Conservation (phyloP, 23 tunicate genomes). For the Oikopleura dioica region DNA sequence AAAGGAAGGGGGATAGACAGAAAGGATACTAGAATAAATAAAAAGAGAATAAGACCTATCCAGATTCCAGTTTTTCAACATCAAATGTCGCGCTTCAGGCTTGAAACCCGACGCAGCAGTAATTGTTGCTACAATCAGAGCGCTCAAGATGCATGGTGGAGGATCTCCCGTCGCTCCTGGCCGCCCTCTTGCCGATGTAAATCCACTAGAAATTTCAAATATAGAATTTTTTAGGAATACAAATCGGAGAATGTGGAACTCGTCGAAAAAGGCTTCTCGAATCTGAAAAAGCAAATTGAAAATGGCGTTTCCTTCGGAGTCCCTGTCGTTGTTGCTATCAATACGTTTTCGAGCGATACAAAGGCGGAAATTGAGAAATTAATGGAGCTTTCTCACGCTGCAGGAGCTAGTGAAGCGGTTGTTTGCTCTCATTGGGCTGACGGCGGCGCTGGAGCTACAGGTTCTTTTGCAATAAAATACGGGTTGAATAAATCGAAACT, state of each 20-base stretch:
- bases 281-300: constrained; percentile 85
- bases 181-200: constrained; percentile 62
- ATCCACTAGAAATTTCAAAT: neutral
- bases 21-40: too few relatives aligned
- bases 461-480: too few relatives aligned
- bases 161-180: constrained; percentile 84
- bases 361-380: constrained; percentile 43
- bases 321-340: constrained; percentile 91
- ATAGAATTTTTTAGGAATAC: neutral
- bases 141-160: constrained; percentile 98
- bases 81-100: constrained; percentile 74
- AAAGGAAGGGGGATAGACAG: too few relatives aligned
- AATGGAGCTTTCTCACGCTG: neutral
- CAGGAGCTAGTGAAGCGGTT: constrained; percentile 84
- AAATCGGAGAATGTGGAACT: constrained; percentile 44
- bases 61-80: constrained; percentile 88
- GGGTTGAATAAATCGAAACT: too few relatives aligned
- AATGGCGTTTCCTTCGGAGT: constrained; percentile 67
- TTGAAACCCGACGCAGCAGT: constrained; percentile 65
- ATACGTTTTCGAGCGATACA: constrained; percentile 50
- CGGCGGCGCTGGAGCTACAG: constrained; percentile 83
- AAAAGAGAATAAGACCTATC: too few relatives aligned
- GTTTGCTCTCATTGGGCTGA: constrained; percentile 79
- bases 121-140: constrained; percentile 79
- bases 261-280: constrained; percentile 72